Conservation (phyloP, 2,797 vertebrate species). For the Gymnodraco acuticeps region DNA sequence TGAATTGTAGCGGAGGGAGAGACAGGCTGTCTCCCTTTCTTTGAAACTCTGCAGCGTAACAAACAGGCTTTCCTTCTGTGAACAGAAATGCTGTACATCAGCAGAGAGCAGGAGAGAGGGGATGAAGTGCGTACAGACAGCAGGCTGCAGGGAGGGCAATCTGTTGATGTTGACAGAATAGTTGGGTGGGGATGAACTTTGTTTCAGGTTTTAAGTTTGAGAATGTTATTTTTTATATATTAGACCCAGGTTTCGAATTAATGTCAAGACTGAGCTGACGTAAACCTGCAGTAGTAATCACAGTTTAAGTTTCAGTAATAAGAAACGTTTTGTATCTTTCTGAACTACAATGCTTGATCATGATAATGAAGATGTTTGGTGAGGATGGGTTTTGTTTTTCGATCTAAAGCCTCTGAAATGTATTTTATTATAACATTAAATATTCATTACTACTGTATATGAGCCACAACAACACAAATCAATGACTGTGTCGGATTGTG, state of each 20-base stretch:
- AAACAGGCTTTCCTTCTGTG: constrained; percentile 87
- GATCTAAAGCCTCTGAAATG: background rate
- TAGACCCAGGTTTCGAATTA: background rate
- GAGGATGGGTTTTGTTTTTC: background rate
- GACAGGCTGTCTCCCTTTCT: constrained; percentile 79
- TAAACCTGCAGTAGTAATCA: background rate
- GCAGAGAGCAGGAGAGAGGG: constrained; percentile 79
- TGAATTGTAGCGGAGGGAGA: constrained; percentile 69
- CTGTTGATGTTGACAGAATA: constrained; percentile 74
- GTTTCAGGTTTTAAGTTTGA: constrained; percentile 35
- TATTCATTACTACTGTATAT: background rate
- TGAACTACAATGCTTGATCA: background rate
- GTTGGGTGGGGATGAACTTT: constrained; percentile 43
- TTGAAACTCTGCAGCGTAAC: constrained; percentile 85
- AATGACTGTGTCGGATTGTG: background rate
- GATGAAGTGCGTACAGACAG: constrained; percentile 68
- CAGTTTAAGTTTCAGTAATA: no score
- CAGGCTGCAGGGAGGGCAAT: constrained; percentile 49
- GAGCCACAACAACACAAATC: background rate
- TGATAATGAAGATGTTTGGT: background rate
- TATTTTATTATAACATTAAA: background rate
- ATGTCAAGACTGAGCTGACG: background rate
- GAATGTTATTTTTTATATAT: background rate
- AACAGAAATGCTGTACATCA: constrained; percentile 86
- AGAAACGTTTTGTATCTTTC: background rate